Conservation (phyloP, 2,888 invertebrate genomes). For the Lepidonotus clava region DNA sequence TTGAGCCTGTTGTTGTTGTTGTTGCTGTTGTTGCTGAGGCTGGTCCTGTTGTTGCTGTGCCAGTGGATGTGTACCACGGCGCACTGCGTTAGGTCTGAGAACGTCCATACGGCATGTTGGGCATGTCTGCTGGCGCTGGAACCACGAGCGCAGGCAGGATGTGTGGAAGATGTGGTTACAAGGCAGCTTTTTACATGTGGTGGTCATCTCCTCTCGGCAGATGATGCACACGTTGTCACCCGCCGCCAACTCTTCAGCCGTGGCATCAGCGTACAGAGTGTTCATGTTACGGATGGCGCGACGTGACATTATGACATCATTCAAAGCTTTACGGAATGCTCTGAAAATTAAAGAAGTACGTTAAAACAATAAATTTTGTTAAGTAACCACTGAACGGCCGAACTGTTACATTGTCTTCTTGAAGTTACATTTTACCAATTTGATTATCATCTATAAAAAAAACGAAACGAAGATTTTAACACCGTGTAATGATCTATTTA, state of each 20-base stretch:
- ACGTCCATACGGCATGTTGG: conserved; percentile 98
- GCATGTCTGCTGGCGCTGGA: conserved; percentile 99
- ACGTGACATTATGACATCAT: conserved; percentile 96
- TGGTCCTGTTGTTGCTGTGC: conserved; percentile 61
- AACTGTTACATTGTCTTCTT: too few species aligned
- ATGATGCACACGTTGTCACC: conserved; percentile 98
- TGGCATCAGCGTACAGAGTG: conserved; percentile 94
- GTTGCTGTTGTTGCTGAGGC: conserved; percentile 27
- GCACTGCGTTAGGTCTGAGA: conserved; percentile 75
- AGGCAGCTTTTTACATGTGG: conserved; percentile 92
- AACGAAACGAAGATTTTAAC: too few species aligned
- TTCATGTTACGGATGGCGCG: conserved; percentile 99
- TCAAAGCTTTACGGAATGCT: conserved; percentile 95
- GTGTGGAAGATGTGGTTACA: conserved; percentile 99
- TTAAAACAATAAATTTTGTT: too few species aligned
- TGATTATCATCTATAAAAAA: too few species aligned
- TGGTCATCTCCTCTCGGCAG: conserved; percentile 93
- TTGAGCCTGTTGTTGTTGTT: not conserved
- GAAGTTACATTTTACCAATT: too few species aligned
- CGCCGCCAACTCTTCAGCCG: conserved; percentile 92
- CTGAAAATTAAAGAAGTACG: conserved; percentile 83
- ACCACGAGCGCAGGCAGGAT: conserved; percentile 98
- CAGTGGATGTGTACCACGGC: conserved; percentile 79
- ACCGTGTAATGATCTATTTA: too few species aligned
- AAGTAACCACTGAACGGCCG: too few species aligned